Conservation (phyloP, 2,113 vertebrate species). For the Muscicapa adusta region DNA sequence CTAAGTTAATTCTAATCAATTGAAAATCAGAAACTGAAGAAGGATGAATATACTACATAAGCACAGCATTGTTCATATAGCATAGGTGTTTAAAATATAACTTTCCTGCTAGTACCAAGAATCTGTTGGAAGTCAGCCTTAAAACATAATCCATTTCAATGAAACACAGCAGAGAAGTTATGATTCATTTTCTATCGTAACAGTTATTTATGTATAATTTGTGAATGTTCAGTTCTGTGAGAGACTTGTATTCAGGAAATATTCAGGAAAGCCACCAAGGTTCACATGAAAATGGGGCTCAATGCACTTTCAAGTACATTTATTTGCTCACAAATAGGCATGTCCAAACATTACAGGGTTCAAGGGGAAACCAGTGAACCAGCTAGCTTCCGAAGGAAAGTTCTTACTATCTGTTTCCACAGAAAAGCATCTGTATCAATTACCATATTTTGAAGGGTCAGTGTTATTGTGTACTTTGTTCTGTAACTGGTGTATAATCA, state of each 20-base stretch:
- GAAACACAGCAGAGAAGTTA: not conserved
- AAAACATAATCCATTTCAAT: not conserved
- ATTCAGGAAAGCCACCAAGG: not conserved
- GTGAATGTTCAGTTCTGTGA: not conserved
- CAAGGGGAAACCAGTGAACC: not conserved
- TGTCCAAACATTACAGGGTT: not conserved
- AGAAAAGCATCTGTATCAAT: not conserved
- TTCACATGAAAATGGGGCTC: not conserved
- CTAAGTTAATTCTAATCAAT: not conserved
- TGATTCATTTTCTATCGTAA: not conserved
- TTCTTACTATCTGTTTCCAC: not conserved
- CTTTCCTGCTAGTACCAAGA: not conserved
- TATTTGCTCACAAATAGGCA: conserved; percentile 29
- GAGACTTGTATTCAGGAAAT: not conserved
- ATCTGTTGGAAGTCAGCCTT: not conserved
- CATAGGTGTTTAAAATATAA: not conserved
- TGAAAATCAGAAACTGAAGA: not conserved
- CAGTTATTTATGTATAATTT: not conserved
- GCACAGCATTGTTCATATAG: not conserved
- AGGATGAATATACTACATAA: not conserved
- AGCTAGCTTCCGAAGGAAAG: not conserved
- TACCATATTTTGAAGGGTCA: not conserved
- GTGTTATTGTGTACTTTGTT: not conserved
- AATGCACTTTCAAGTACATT: not conserved
- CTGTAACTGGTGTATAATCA: not conserved